phyloP scores from a whole-genome alignment of 2,797 vertebrate genomes.

The Manis pentadactyla region DNA sequence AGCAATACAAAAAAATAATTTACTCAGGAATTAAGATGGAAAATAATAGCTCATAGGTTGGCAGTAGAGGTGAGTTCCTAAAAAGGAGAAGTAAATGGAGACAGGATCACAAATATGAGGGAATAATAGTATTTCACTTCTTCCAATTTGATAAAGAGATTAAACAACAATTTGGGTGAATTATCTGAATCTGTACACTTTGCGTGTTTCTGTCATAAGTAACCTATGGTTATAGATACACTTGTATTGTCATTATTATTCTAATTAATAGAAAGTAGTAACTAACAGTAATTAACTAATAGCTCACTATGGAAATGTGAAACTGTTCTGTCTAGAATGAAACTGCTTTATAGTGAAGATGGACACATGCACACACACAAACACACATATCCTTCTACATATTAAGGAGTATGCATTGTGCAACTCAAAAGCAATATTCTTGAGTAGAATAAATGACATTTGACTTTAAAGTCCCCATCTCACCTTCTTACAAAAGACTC shows the following conservation, averaged over 20 bases:
- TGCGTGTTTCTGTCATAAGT: not conserved
- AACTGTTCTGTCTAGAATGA: not conserved
- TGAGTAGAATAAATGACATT: constrained; percentile 21
- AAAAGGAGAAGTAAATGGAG: not conserved
- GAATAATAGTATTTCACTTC: not conserved
- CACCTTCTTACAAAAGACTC: not conserved
- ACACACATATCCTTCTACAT: not conserved
- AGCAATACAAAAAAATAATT: not conserved
- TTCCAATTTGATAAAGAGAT: not conserved
- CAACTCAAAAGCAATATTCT: constrained; percentile 21
- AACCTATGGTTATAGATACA: not conserved
- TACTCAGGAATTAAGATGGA: constrained; percentile 1
- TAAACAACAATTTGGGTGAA: constrained; percentile 8
- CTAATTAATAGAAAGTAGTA: constrained; percentile 23
- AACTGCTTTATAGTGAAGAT: not conserved
- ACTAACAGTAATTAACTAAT: not conserved
- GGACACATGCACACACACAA: not conserved
- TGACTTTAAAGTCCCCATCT: not conserved
- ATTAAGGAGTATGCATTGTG: not conserved
- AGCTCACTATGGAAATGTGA: not conserved
- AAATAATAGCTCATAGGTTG: not conserved
- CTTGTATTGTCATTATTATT: constrained; percentile 1
- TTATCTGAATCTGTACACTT: not conserved
- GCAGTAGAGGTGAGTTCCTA: not conserved
- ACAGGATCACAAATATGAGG: not conserved